Base-by-base conservation (phyloP, 2,888 invertebrate genomes). In the Himalopsyche tibetana region DNA sequence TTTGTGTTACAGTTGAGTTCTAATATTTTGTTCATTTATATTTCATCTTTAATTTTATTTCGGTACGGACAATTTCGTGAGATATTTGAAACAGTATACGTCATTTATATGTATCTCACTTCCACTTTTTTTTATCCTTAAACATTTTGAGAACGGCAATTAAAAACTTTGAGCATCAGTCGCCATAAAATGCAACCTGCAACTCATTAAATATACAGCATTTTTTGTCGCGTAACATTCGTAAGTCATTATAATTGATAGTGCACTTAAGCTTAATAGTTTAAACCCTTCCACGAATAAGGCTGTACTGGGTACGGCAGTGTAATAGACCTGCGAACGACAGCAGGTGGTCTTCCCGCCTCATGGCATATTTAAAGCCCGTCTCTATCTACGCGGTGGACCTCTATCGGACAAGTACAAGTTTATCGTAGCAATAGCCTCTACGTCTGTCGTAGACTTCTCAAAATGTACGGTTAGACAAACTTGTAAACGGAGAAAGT, bases 361-460 rank as follows among this genome's bases (percentile, higher is more conserved):
- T 85, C 85, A 51, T 85, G 85, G 82, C 74, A 80, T 82, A 85
- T 85, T 85, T 85, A 85, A 85, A 55, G 74, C 36, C 36, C 28
- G 45, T n/a, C 63, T 63, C 63, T 28, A 63, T 63, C 63, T 63
- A 63, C 63, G 80, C 80, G 63, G 63, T 63, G 63, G 63, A 63
- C 63, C 63, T 63, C 63, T 8, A 63, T 63, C 63, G 63, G 63
- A n/a, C 63, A 63, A 19, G 63, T 63, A 63, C 63, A 63, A 63
- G 63, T 63, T 63, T 63, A 63, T 63, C 63, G 63, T 63, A 19
- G 63, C 63, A 63, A 63, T 63, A 63, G 63, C 63, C 19, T 63
- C 63, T 63, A 63, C 63, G 63, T 19, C 63, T 63, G 63, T 63
- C 63, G 63, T 63, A 63, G 63, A 63, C 63, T 63, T 63, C 63